phyloP scores from a whole-genome alignment of 1,140 invertebrate species.

The Bilobella aurantiaca region DNA sequence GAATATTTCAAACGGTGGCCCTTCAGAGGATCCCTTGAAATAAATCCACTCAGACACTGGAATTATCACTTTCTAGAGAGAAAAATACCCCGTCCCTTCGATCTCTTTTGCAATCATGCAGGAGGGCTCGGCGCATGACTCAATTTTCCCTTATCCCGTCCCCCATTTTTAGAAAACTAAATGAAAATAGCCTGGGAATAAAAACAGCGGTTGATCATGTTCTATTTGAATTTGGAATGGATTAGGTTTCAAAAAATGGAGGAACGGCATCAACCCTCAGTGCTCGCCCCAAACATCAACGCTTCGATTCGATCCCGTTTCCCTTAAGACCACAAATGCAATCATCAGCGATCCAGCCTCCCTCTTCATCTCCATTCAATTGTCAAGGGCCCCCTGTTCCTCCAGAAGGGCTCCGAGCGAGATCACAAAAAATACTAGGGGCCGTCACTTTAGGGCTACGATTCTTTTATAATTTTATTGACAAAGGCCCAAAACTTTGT shows the following conservation, averaged over 20 bases:
- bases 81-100: neutral
- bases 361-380: constrained; percentile 8
- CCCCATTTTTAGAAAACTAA: neutral
- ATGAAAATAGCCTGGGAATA: neutral
- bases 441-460: no score
- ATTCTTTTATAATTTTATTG: constrained; percentile 22
- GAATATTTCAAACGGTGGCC: neutral
- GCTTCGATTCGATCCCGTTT: neutral
- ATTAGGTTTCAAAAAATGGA: neutral
- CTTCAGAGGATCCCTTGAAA: neutral
- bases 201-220: no score
- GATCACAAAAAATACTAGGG: constrained; percentile 5
- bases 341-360: neutral
- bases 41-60: neutral
- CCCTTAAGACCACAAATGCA: constrained; percentile 17
- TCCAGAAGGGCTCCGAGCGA: constrained; percentile 27
- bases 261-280: neutral
- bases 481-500: constrained; percentile 23
- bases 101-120: no score
- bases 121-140: no score
- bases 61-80: neutral
- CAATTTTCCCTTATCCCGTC: neutral
- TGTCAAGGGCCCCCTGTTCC: constrained; percentile 21
- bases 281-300: no score
- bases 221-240: neutral